phyloP scores from a whole-genome alignment of 2,888 invertebrate species.

The Plagodis pulveraria region DNA sequence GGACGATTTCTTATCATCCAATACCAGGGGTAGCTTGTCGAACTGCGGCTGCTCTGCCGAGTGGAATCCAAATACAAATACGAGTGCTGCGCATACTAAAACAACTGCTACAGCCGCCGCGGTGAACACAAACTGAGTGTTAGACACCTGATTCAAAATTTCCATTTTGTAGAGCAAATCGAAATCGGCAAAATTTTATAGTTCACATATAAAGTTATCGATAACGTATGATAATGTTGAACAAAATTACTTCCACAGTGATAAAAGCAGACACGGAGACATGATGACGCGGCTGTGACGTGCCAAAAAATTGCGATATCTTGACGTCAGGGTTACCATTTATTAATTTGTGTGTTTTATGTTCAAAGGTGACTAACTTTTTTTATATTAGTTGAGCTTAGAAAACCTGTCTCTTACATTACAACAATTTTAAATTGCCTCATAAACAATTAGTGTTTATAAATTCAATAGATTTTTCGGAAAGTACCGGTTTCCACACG shows the following conservation, averaged over 20 bases:
- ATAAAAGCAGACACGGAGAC: constrained; percentile 85
- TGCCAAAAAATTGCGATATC: constrained; percentile 80
- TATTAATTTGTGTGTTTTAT: constrained; percentile 8
- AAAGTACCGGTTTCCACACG: no score
- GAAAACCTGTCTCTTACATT: no score
- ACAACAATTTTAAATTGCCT: no score
- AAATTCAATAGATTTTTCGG: no score
- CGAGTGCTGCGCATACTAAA: constrained; percentile 89
- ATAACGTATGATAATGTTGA: constrained; percentile 78
- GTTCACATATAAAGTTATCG: constrained; percentile 78
- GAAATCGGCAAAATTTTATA: constrained; percentile 61
- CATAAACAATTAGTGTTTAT: no score
- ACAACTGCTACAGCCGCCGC: constrained; percentile 87
- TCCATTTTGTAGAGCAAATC: constrained; percentile 81
- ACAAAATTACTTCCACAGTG: constrained; percentile 79
- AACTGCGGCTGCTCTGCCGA: constrained; percentile 92
- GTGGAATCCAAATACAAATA: constrained; percentile 92
- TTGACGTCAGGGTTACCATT: constrained; percentile 49
- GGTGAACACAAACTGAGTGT: constrained; percentile 83
- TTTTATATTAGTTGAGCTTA: no score
- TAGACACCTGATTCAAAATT: constrained; percentile 84
- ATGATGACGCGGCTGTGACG: constrained; percentile 90
- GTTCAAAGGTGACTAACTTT: no score
- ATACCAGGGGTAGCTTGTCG: constrained; percentile 87
- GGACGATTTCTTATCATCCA: constrained; percentile 88